A percentile compares a stretch with the other conserved stretches of the same genome.
Conservation (phyloP, 2,113 vertebrate species). For the Indicator maculatus region DNA sequence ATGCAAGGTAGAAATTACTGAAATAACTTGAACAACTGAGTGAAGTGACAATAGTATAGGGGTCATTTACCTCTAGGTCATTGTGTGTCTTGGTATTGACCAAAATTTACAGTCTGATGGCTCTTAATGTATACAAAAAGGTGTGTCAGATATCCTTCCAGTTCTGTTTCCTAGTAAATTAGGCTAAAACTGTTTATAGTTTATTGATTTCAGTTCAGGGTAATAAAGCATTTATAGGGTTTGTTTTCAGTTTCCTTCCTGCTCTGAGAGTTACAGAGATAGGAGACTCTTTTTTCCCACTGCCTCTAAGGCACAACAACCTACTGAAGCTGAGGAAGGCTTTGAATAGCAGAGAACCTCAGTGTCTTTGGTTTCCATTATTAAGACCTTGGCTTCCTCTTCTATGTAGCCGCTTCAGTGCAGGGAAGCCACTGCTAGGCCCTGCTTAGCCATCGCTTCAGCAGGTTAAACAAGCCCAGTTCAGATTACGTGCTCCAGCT, state of each 20-base stretch:
- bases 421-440: not conserved
- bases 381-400: not conserved
- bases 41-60: not conserved
- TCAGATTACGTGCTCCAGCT: not conserved
- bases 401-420: rapidly evolving
- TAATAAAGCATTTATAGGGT: conserved; percentile 33
- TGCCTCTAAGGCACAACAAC: not conserved
- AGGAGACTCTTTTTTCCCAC: not conserved
- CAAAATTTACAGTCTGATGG: not conserved
- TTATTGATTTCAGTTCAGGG: conserved; percentile 47
- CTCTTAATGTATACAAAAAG: conserved; percentile 44
- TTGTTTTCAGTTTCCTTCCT: conserved; percentile 51
- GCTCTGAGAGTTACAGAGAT: not conserved
- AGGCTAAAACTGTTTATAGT: conserved; percentile 14
- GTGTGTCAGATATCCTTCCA: conserved; percentile 1
- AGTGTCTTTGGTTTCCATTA: not conserved
- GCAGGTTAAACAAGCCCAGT: not conserved
- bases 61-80: not conserved
- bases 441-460: not conserved
- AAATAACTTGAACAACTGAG: not conserved
- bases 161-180: conserved; percentile 41
- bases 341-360: not conserved
- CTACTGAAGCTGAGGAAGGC: not conserved
- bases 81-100: not conserved
- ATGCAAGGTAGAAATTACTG: not conserved